phyloP scores from a whole-genome alignment of 2,113 vertebrate species.

The Solea senegalensis region DNA sequence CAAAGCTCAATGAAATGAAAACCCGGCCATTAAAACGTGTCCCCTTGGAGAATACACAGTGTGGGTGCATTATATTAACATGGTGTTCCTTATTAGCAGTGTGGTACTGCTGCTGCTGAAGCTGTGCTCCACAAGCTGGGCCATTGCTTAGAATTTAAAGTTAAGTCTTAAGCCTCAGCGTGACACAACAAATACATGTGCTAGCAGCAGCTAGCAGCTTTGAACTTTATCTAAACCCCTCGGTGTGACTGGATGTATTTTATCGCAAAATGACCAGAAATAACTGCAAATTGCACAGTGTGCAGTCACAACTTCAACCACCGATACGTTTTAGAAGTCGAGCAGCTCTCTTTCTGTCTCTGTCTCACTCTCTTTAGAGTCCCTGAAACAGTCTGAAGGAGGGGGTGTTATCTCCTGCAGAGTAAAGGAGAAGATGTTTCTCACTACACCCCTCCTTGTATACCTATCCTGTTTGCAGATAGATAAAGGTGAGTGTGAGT shows the following conservation, averaged over 20 bases:
- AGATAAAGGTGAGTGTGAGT: constrained; percentile 24
- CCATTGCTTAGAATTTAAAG: constrained; percentile 53
- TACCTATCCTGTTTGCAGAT: constrained; percentile 62
- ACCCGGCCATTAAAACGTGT: constrained; percentile 56
- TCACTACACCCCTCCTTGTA: constrained; percentile 35
- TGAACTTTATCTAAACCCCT: constrained; percentile 58
- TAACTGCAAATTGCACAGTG: constrained; percentile 12
- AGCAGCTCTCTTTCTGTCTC: constrained; percentile 20
- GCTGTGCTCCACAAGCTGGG: constrained; percentile 32
- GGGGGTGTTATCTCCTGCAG: constrained; percentile 61
- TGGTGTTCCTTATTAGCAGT: constrained; percentile 49
- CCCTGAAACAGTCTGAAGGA: constrained; percentile 61
- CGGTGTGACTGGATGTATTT: constrained; percentile 28
- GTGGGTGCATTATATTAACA: constrained; percentile 48
- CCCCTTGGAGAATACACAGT: constrained; percentile 49
- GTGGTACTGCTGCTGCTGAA: constrained; percentile 31
- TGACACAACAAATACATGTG: constrained; percentile 60
- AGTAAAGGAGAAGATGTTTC: constrained; percentile 38
- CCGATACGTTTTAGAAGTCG: constrained; percentile 23
- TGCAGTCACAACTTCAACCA: constrained; percentile 32
- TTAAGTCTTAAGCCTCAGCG: constrained; percentile 55
- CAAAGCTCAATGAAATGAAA: constrained; percentile 38
- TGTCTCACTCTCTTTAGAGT: constrained; percentile 45
- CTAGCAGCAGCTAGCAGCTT: constrained; percentile 37
- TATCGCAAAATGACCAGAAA: constrained; percentile 27